A percentile compares a stretch with the other conserved stretches of the same genome.
These are phyloP conservation scores for Heliconius himera DNA, from an alignment of 1,140 invertebrate species.

Conservation along the genomic window DNA sequence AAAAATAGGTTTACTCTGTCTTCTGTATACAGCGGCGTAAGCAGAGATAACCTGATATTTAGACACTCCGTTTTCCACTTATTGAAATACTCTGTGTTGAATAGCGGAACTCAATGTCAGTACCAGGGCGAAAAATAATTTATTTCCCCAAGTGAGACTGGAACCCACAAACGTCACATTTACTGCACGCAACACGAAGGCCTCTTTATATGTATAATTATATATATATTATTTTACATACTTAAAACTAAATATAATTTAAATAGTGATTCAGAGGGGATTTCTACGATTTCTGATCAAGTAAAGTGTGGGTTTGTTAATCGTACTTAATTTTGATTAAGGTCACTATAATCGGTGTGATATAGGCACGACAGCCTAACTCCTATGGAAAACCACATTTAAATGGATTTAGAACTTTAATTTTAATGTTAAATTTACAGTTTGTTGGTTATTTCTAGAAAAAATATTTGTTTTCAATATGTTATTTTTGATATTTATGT, in stretches of 20 bases:
- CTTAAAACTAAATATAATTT: not conserved
- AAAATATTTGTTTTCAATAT: not conserved
- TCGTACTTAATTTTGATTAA: slow-evolving; percentile 24
- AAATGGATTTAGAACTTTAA: not conserved
- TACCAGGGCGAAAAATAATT: no score
- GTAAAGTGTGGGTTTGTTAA: not conserved
- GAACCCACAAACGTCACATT: no score
- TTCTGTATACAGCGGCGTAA: no score
- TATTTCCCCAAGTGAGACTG: no score
- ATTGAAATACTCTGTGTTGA: no score
- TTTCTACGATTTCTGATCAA: slow-evolving; percentile 14
- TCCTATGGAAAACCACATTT: slow-evolving; percentile 2
- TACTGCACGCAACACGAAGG: not conserved
- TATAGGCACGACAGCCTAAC: slow-evolving; percentile 15
- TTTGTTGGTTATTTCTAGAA: not conserved
- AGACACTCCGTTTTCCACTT: no score
- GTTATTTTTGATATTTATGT: no score
- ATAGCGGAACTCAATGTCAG: no score
- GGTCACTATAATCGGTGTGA: slow-evolving; percentile 21
- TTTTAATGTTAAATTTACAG: not conserved
- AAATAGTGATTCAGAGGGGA: not conserved
- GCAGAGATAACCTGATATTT: no score
- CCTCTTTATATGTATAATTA: no score
- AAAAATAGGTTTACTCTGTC: no score
- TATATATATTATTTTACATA: not conserved